These are phyloP conservation scores for Chamaea fasciata DNA, from an alignment of 2,113 vertebrate species.

Conservation along the genomic window DNA sequence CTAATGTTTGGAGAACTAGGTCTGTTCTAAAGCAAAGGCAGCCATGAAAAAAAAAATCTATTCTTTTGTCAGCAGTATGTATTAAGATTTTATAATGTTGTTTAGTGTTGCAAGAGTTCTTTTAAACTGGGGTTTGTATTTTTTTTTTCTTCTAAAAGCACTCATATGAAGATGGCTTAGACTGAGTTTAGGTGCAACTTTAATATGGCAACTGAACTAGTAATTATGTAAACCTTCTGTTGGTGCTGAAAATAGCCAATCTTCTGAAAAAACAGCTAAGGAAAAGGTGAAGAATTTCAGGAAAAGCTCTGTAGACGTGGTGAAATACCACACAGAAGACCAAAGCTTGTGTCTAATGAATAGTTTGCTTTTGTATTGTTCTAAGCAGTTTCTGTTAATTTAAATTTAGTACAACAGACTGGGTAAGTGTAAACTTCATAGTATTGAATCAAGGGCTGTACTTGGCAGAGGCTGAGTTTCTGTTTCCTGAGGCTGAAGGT, in stretches of 20 bases:
- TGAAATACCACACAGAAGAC: background rate
- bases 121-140: background rate
- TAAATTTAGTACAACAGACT: background rate
- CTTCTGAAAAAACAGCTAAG: background rate
- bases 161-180: background rate
- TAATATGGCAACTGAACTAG: background rate
- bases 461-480: conserved; percentile 41
- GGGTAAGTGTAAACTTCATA: background rate
- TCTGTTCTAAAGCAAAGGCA: background rate
- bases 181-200: background rate
- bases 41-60: background rate
- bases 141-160: background rate
- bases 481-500: conserved; percentile 27
- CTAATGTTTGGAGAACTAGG: background rate
- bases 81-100: background rate
- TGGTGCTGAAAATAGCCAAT: background rate
- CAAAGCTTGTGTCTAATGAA: background rate
- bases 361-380: conserved; percentile 10
- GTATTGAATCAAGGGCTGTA: background rate
- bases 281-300: conserved; percentile 45
- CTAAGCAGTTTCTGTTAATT: conserved; percentile 21
- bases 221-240: background rate
- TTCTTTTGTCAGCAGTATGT: background rate
- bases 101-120: background rate
- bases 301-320: background rate